Base-by-base conservation (phyloP, 2,797 vertebrate species). In the Sebastes hubbsi region DNA sequence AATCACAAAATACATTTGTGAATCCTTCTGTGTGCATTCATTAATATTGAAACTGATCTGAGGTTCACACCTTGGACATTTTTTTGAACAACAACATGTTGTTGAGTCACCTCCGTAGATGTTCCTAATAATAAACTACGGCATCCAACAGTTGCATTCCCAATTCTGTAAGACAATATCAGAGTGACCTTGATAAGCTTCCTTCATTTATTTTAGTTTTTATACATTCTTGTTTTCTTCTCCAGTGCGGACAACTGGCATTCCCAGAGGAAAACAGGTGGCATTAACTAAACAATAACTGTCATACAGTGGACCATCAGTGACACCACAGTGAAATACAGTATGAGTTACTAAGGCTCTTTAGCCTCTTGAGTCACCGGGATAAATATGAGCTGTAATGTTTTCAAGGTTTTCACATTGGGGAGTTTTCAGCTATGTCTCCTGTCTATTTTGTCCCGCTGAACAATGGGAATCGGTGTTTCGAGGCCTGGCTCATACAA, bases 381-480 rank as follows among this genome's bases (percentile, higher is more conserved):
- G 14, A 59, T 14, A 62, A 72, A 64, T 65, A 64, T 65, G 8
- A 58, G 22, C 10, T 55, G 55, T 61, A 70, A 75, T 18, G 8
- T 61, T 77, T 62, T 49, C 74, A 84, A 78, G 74, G 81, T 72
- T 84, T 52, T 46, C 54, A 54, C 49, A 73, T 62, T n/a, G 27
- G 60, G 24, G 60, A 68, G 12, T 66, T 81, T 38, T 72, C 14
- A 60, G 22, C 64, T 62, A 13, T 65, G 68, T 22, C 42, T 80
- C 22, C 34, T 60, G 56, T 76, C 65, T 75, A 16, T 54, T 80
- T 49, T 59, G n/a, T 69, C 36, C 60, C 25, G 30, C 70, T 61
- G 66, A 71, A 87, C 78, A 85, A 83, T 77, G 59, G 58, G 60
- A 84, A 77, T 72, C 24, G 5, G 30, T 20, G 18, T 66, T 27